A percentile compares a stretch with the other conserved stretches of the same genome.
Evolutionary conservation across 2,797 vertebrate species (phyloP).

Genomic region (Rhincodon typus): DNA sequence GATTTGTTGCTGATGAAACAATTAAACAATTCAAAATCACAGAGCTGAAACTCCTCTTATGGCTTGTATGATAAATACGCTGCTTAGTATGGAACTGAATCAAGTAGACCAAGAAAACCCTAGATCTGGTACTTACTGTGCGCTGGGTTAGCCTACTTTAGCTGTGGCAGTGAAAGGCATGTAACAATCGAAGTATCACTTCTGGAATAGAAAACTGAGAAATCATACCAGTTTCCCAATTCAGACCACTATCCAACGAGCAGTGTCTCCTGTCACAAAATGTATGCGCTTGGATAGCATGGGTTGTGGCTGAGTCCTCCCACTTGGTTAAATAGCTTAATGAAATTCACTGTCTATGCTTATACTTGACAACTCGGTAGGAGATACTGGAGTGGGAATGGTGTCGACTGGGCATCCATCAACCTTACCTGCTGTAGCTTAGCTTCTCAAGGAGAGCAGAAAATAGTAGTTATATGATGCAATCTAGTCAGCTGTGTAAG

Average conservation of each 20-base stretch:
- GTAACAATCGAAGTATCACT: not conserved
- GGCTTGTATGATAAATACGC: not conserved
- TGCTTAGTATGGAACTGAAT: not conserved
- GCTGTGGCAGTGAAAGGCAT: not conserved
- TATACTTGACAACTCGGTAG: not conserved
- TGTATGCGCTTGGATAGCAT: not conserved
- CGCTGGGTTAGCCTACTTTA: not conserved
- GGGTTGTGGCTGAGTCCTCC: not conserved
- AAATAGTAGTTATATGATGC: not conserved
- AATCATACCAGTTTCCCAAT: not conserved
- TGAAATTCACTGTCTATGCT: not conserved
- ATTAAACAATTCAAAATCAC: not conserved
- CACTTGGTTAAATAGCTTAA: not conserved
- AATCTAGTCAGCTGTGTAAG: not conserved
- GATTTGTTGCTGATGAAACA: not conserved
- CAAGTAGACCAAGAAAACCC: not conserved
- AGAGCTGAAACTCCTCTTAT: not conserved
- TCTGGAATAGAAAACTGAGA: not conserved
- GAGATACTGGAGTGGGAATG: not conserved
- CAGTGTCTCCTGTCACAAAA: not conserved
- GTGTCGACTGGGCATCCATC: not conserved
- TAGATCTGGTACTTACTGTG: not conserved
- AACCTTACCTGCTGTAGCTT: not conserved
- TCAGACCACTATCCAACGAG: not conserved
- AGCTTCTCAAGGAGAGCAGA: not conserved